Conservation (phyloP, 1,140 invertebrate genomes). For the Drosophila jambulina region DNA sequence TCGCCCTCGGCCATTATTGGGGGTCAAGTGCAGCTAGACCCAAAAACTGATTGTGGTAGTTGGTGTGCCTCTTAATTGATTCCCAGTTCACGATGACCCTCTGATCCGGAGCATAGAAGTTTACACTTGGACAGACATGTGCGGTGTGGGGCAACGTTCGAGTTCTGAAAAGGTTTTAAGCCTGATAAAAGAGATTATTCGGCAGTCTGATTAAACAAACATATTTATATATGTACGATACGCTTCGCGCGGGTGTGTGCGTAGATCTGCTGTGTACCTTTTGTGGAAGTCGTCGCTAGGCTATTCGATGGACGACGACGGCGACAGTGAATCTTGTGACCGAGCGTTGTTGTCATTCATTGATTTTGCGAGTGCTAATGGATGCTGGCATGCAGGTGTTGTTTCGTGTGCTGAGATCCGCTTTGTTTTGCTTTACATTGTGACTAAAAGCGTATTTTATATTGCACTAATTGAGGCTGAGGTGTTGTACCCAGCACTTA, state of each 20-base stretch:
- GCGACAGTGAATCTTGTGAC: constrained; percentile 42
- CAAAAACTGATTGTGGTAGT: constrained; percentile 16
- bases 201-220: constrained; percentile 18
- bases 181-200: constrained; percentile 27
- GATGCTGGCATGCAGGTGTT: constrained; percentile 12
- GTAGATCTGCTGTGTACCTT: constrained; percentile 35
- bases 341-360: constrained; percentile 31
- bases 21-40: constrained; percentile 17
- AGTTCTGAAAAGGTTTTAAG: constrained; percentile 18
- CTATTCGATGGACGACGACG: constrained; percentile 29
- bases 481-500: constrained; percentile 40
- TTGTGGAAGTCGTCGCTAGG: constrained; percentile 9
- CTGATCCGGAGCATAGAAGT: constrained; percentile 21
- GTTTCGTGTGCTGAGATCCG: constrained; percentile 27
- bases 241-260: background rate
- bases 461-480: constrained; percentile 32
- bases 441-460: constrained; percentile 21
- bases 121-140: constrained; percentile 31
- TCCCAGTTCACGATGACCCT: constrained; percentile 25
- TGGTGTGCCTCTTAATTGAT: constrained; percentile 23
- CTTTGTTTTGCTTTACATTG: constrained; percentile 41
- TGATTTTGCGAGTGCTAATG: constrained; percentile 31
- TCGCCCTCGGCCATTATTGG: constrained; percentile 28
- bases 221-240: background rate
- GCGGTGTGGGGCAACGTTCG: constrained; percentile 7